A percentile compares a stretch with the other conserved stretches of the same genome.
Conservation (phyloP, 2,797 vertebrate genomes). For the Labeo calbasu region DNA sequence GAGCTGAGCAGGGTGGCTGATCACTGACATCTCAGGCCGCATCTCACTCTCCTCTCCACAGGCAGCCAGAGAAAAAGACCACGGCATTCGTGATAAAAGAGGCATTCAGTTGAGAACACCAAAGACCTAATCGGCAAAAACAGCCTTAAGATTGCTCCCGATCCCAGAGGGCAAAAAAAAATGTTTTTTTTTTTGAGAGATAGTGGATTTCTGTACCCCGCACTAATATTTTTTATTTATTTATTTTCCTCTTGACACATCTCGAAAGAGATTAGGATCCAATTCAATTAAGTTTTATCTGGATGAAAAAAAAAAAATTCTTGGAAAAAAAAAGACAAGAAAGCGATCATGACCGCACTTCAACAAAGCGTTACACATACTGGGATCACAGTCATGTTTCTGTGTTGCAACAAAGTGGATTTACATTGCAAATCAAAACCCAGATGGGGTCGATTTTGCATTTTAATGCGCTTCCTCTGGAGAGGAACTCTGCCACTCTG, state of each 20-base stretch:
- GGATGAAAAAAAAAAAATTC: conserved; percentile 37
- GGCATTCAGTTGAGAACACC: conserved; percentile 75
- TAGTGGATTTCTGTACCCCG: conserved; percentile 64
- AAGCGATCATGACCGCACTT: conserved; percentile 57
- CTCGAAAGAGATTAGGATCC: conserved; percentile 66
- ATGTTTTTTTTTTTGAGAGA: conserved; percentile 50
- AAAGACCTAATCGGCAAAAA: conserved; percentile 76
- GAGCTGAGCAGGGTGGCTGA: conserved; percentile 49
- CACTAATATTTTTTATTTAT: conserved; percentile 66
- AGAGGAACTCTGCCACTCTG: conserved; percentile 63
- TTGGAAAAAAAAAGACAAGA: not conserved
- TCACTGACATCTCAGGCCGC: conserved; percentile 43
- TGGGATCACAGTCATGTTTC: conserved; percentile 62
- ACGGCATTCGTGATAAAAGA: conserved; percentile 72
- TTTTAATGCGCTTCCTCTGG: conserved; percentile 58
- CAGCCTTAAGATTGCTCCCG: conserved; percentile 71
- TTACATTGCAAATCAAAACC: conserved; percentile 74
- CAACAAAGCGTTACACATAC: conserved; percentile 59
- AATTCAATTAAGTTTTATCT: conserved; percentile 66
- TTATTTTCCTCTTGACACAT: conserved; percentile 63
- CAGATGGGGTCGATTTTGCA: conserved; percentile 69
- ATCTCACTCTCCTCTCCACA: conserved; percentile 40
- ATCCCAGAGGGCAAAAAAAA: conserved; percentile 64
- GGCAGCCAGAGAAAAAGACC: conserved; percentile 62
- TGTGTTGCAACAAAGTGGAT: conserved; percentile 69